Evolutionary conservation across 2,113 vertebrate genomes (phyloP), one percentile per base, ranked within the genome.

Genomic region (Pseudopipra pipra): DNA sequence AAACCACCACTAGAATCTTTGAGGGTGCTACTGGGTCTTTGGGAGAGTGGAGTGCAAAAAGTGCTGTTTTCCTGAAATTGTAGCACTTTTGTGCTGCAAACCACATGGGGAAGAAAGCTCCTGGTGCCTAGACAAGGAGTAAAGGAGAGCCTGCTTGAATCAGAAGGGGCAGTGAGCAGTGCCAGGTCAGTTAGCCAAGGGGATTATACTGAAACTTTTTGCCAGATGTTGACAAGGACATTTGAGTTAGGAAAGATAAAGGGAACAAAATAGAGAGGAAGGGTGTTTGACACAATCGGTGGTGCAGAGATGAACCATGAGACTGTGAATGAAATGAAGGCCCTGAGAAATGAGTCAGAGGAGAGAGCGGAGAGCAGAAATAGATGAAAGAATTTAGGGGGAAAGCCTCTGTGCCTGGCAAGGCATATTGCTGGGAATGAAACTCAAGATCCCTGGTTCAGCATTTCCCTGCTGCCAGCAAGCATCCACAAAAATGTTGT

Each of bases 401-500:
- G 47, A 31, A 94, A 83, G 52, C 31, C 17, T 83, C 41, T 55
- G 28, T 66, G 85, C 75, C 35, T 89, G 77, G 58, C 31, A 68
- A 70, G 47, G 47, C 75, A 55, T 8, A n/a, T 44, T 77, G 72
- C 86, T 90, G 73, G 80, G 73, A 89, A 92, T 59, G 56, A 95
- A 95, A 94, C 52, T 54, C 76, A 87, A 91, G 73, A 72, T 85
- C 62, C 33, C 28, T 8, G 19, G 59, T 73, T 95, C 89, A 92
- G 80, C 91, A 56, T 85, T 72, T 77, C 37, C 41, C 65, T 72
- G 44, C 70, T 92, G 76, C 84, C 95, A 87, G 56, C 70, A 87
- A 94, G 47, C 54, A 91, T 73, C 56, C 89, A 89, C 85, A 89
- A 79, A 94, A 95, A 87, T 72, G 56, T 35, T 79, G 80, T 78